Base-by-base conservation (phyloP, 2,113 vertebrate species). In the Perognathus longimembris region DNA sequence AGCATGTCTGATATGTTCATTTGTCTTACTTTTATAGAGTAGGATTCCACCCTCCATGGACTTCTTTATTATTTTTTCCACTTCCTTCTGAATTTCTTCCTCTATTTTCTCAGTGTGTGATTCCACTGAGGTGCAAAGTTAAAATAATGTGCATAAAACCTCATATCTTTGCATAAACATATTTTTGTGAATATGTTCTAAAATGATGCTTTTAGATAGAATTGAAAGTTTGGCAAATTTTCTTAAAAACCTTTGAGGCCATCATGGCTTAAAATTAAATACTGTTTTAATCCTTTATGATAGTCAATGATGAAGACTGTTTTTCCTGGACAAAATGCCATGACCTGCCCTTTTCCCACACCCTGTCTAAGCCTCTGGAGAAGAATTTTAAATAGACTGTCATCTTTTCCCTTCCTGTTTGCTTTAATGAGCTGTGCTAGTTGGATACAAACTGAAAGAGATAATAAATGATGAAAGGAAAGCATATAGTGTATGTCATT, bases 321-420 rank as follows among this genome's bases (percentile, higher is more conserved):
- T 92, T 91, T 85, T 78, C 45, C n/a, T 73, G 69, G 63, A 82
- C 45, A 42, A 85, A 96, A 80, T 96, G 81, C 54, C 88, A 88
- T 38, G 79, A 20, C 74, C 90, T 97, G 94, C 92, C 86, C 85
- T 96, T 97, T 97, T 85, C 45, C 38, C 30, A 85, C 5, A 15
- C 21, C 79, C 2, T 92, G 50, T 12, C 11, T 88, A 70, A 90
- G 3, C 45, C 90, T 91, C 38, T 79, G 87, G 90, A 86, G 89
- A 94, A 74, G 69, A 97, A 95, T 87, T 95, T 94, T 85, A 79
- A 92, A 92, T 92, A 85, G 66, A 40, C 54, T 81, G 4, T 88
- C 50, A 64, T 88, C 32, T 74, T 69, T 67, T 59, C 5, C 17
- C 64, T 15, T 75, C 32, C n/a, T 61, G 26, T 64, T 70, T 91